Evolutionary conservation across 2,797 vertebrate species (phyloP), one percentile per base, ranked within the genome.

Genomic region (Neosilurus mollespiculum): DNA sequence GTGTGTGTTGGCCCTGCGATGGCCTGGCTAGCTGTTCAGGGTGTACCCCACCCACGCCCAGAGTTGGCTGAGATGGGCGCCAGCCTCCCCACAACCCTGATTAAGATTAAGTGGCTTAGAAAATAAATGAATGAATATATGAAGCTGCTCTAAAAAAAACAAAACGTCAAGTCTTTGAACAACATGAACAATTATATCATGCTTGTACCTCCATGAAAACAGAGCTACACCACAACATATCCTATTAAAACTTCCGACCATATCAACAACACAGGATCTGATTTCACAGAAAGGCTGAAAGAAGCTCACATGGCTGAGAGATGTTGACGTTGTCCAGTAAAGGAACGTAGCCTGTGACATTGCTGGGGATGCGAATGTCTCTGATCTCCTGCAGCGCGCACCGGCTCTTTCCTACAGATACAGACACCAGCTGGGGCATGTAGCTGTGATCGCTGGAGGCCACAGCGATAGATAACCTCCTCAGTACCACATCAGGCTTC

Each of bases 291-390:
- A 7, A 58, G 3, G 8, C 65, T n/a, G 53, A 24, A 2, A 26
- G 30, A 61, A 24, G 96, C 97, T 97, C 94, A 99, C 98, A 99
- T 90, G 95, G 96, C 92, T 98, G 96, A 90, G 93, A 96, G 90
- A 99, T 96, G 95, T 96, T 99, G 89, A 96, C 97, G 58, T 99
- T 99, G 91, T 99, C 98, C 92, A 99, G 91, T 20, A 99, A 94
- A 2, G 97, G 96, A 86, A 99, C 96, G 0, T 98, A 99, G 92
- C 98, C 98, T 0, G 97, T 98, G 89, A 99, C 94, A 66, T 98
- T 98, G 93, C 97, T 98, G 80, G 98, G 97, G 92, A 99, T 97
- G 90, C 97, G 97, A 89, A 99, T 94, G 7, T 99, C 97, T 84
- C 96, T 94, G 92, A 99, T 97, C 90, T 99, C 97, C 93, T 98